These are phyloP conservation scores for Lasiurus cinereus DNA, from an alignment of 2,113 vertebrate genomes.

Conservation along the genomic window DNA sequence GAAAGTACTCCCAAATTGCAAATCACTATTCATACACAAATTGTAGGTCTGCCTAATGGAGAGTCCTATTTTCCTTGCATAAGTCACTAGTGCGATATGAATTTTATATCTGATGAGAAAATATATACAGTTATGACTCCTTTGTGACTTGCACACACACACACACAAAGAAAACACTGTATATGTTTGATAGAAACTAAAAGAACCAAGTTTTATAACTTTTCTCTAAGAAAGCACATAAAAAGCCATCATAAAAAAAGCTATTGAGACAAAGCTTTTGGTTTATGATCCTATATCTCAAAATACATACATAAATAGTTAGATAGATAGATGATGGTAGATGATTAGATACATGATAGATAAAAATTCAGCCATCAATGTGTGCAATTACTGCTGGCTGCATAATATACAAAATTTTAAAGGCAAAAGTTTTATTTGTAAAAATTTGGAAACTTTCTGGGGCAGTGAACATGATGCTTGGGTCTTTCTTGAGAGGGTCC, in stretches of 20 bases:
- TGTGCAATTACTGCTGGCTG: slow-evolving; percentile 51
- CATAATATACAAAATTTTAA: slow-evolving; percentile 32
- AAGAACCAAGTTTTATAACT: slow-evolving; percentile 78
- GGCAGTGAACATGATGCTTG: neutral
- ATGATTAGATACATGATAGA: neutral
- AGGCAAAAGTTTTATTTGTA: slow-evolving; percentile 5
- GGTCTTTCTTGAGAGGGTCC: neutral
- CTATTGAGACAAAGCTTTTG: slow-evolving; percentile 58
- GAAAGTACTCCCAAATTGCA: slow-evolving; percentile 83
- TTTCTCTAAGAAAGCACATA: slow-evolving; percentile 79
- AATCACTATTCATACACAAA: slow-evolving; percentile 82
- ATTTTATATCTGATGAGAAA: slow-evolving; percentile 85
- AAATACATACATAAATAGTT: neutral
- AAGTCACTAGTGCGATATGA: slow-evolving; percentile 83
- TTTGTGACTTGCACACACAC: slow-evolving; percentile 78
- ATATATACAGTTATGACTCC: slow-evolving; percentile 75
- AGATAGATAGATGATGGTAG: no score
- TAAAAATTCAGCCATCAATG: slow-evolving; percentile 61
- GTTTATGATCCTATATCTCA: slow-evolving; percentile 65
- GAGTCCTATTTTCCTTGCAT: slow-evolving; percentile 82
- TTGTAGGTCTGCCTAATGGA: slow-evolving; percentile 85
- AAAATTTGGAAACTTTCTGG: neutral
- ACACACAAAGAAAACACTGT: slow-evolving; percentile 75
- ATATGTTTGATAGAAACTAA: slow-evolving; percentile 70
- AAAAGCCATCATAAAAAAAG: slow-evolving; percentile 79